A percentile compares a stretch with the other conserved stretches of the same genome.
phyloP scores from a whole-genome alignment of 2,797 vertebrate genomes.

The Onychomys leucogaster region DNA sequence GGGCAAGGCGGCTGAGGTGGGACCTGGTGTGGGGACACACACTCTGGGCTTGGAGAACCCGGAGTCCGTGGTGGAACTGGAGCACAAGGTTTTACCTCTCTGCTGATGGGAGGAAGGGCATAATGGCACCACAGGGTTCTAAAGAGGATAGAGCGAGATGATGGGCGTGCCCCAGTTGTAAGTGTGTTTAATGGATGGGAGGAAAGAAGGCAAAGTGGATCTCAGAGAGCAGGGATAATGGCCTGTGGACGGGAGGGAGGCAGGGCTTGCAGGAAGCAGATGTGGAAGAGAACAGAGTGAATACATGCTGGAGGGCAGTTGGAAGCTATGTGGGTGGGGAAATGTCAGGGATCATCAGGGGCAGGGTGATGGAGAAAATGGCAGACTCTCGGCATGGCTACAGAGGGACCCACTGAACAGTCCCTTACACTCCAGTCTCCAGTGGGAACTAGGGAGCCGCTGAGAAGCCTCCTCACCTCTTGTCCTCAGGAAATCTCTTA shows the following conservation, averaged over 20 bases:
- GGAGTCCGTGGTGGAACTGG: accelerated
- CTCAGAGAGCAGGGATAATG: background rate
- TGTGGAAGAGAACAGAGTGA: background rate
- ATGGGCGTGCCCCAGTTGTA: background rate
- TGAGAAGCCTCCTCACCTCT: background rate
- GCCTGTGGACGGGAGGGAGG: background rate
- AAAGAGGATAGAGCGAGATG: background rate
- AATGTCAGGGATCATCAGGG: no score
- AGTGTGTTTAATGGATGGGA: background rate
- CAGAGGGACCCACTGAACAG: background rate
- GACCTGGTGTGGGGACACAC: no score
- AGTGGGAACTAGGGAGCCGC: background rate
- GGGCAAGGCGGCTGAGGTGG: background rate
- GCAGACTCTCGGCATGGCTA: background rate
- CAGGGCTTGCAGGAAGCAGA: background rate
- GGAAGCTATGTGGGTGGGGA: background rate
- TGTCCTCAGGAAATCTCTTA: background rate
- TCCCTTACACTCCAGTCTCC: background rate
- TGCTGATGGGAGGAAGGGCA: background rate
- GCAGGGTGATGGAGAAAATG: background rate
- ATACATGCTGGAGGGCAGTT: background rate
- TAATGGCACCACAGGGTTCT: accelerated
- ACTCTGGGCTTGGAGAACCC: background rate
- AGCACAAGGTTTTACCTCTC: accelerated
- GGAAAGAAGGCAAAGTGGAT: background rate